These are phyloP conservation scores for Peucedramus taeniatus DNA, from an alignment of 2,113 vertebrate species.

Conservation along the genomic window DNA sequence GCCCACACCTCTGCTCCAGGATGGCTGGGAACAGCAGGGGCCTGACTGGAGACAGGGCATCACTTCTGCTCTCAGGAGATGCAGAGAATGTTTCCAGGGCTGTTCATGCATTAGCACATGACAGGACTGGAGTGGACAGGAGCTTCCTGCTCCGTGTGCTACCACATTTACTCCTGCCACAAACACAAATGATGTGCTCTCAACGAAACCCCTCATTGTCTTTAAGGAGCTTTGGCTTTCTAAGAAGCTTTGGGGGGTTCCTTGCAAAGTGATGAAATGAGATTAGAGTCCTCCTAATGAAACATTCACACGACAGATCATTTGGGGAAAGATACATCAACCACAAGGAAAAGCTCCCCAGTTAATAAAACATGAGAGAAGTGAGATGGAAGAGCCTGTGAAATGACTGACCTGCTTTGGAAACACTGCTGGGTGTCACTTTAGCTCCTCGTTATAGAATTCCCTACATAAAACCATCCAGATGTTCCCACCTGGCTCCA, in stretches of 20 bases:
- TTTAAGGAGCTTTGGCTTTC: neutral
- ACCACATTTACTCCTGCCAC: neutral
- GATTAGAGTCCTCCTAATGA: constrained; percentile 28
- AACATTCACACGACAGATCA: neutral
- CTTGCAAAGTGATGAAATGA: neutral
- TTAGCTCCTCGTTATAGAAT: neutral
- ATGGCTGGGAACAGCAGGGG: neutral
- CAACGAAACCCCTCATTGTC: neutral
- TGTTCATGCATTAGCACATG: neutral
- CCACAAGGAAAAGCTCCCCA: constrained; percentile 6
- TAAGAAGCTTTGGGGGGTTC: constrained; percentile 26
- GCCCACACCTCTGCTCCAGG: neutral
- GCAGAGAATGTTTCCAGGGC: neutral
- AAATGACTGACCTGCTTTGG: constrained; percentile 29
- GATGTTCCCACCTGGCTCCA: neutral
- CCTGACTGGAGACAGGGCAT: neutral
- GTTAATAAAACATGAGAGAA: constrained; percentile 34
- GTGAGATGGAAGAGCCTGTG: neutral
- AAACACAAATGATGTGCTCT: neutral
- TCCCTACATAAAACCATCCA: neutral
- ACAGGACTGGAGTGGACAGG: neutral
- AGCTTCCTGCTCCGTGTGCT: fast-evolving
- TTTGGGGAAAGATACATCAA: constrained; percentile 5
- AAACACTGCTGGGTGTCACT: neutral
- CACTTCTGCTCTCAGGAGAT: fast-evolving